A percentile compares a stretch with the other conserved stretches of the same genome.
Conservation (phyloP, 2,797 vertebrate genomes). For the Scarus forsteni region DNA sequence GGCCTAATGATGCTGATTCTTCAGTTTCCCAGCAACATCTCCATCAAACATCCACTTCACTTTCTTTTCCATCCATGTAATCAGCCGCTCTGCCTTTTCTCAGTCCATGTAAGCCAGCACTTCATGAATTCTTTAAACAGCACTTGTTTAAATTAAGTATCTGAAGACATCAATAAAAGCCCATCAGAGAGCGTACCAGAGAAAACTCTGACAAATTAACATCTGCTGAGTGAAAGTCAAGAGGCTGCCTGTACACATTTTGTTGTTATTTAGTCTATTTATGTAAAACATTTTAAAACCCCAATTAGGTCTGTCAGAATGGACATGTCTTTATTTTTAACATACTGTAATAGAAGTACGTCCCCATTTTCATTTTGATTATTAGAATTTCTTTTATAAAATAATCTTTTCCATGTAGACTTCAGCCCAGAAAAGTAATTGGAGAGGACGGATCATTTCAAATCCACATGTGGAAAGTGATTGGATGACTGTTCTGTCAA, state of each 20-base stretch:
- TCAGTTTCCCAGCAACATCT: constrained; percentile 47
- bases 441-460: too few relatives aligned
- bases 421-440: too few relatives aligned
- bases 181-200: neutral
- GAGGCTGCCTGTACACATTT: constrained; percentile 5
- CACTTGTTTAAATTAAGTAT: constrained; percentile 28
- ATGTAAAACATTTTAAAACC: constrained; percentile 35
- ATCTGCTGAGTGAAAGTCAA: constrained; percentile 15
- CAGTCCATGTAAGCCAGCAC: constrained; percentile 7
- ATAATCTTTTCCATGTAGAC: too few relatives aligned
- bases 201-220: neutral
- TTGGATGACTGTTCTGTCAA: too few relatives aligned
- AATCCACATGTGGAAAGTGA: too few relatives aligned
- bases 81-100: constrained; percentile 1
- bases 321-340: too few relatives aligned
- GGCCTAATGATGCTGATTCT: constrained; percentile 40
- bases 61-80: constrained; percentile 29
- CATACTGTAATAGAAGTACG: too few relatives aligned
- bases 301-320: neutral
- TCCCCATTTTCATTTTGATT: too few relatives aligned
- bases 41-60: constrained; percentile 20
- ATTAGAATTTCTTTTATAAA: too few relatives aligned
- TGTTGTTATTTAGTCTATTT: constrained; percentile 31
- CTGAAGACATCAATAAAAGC: constrained; percentile 14
- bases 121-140: constrained; percentile 27